Base-by-base conservation (phyloP, 2,888 invertebrate species). In the Andrena trimmerana region DNA sequence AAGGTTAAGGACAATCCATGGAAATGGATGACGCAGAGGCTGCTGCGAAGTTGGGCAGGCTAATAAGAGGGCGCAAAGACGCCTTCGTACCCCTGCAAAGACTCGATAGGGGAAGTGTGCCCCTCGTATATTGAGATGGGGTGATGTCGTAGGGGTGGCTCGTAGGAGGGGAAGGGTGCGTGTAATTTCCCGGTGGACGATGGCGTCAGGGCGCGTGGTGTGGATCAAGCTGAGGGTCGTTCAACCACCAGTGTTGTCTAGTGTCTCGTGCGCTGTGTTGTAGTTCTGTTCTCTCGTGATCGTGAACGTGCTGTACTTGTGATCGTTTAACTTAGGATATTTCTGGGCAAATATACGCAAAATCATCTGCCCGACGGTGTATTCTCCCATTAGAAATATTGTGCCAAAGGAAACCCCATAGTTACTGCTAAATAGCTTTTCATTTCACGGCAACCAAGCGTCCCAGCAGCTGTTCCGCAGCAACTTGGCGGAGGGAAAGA, bases 161-260 rank as follows among this genome's bases (percentile, higher is more conserved):
- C 81, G 76, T 76, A 80, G 85, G 84, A 86, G 80, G 87, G 85
- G 86, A 86, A 81, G 91, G 88, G 88, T 83, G 78, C 79, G 88
- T 91, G 92, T 91, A 92, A 92, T 92, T 92, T 92, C 92, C 92
- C 92, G 91, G 91, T 92, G 92, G 92, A 92, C 92, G 90, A 79
- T 86, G 85, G 91, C 90, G 90, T 91, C 90, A 87, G 91, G 90
- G 88, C 88, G 90, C 87, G 85, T 88, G 89, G 88, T 90, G 87
- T 78, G 90, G 90, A 91, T 90, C 91, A 84, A 87, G 86, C 86
- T 79, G 89, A 91, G 92, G 90, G 91, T 90, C 91, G 92, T 91
- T 92, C 91, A 93, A 92, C 92, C 91, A 92, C 90, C 93, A 92
- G 93, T 93, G 91, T 93, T 92, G 93, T 92, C 90, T 92, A 92